Evolutionary conservation across 2,113 vertebrate genomes (phyloP).

Genomic region (Forbesichthys agassizii): DNA sequence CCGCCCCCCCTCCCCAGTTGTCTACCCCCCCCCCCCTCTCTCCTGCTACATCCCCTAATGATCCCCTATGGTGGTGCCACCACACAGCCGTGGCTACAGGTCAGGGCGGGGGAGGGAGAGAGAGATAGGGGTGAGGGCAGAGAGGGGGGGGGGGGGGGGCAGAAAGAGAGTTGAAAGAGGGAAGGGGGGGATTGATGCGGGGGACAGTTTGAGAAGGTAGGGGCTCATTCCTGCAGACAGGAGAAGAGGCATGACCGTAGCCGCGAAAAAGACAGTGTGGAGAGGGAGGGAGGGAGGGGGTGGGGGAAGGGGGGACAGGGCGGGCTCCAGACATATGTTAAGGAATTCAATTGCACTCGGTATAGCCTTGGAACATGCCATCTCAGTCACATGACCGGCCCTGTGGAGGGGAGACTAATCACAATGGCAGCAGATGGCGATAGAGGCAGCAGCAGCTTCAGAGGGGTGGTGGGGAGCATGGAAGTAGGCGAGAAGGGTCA

Average conservation of each 20-base stretch:
- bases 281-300: constrained; percentile 61
- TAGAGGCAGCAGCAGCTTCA: constrained; percentile 39
- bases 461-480: constrained; percentile 38
- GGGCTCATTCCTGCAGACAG: constrained; percentile 62
- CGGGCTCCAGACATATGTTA: constrained; percentile 64
- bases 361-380: constrained; percentile 94
- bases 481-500: constrained; percentile 18
- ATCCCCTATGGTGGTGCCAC: constrained; percentile 81
- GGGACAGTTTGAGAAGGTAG: constrained; percentile 9
- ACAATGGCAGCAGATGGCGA: constrained; percentile 96
- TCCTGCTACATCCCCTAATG: constrained; percentile 75
- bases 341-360: constrained; percentile 73
- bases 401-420: constrained; percentile 83
- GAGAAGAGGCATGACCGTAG: constrained; percentile 64
- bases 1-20: constrained; percentile 32
- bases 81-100: constrained; percentile 80
- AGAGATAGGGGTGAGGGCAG: background rate
- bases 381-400: constrained; percentile 78
- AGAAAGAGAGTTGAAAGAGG: constrained; percentile 3
- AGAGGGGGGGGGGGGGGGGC: background rate
- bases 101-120: constrained; percentile 41
- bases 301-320: constrained; percentile 22
- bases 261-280: constrained; percentile 57
- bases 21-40: constrained; percentile 27
- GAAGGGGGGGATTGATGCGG: background rate